Evolutionary conservation across 2,888 invertebrate genomes (phyloP).

Genomic region (Gari tellinella): DNA sequence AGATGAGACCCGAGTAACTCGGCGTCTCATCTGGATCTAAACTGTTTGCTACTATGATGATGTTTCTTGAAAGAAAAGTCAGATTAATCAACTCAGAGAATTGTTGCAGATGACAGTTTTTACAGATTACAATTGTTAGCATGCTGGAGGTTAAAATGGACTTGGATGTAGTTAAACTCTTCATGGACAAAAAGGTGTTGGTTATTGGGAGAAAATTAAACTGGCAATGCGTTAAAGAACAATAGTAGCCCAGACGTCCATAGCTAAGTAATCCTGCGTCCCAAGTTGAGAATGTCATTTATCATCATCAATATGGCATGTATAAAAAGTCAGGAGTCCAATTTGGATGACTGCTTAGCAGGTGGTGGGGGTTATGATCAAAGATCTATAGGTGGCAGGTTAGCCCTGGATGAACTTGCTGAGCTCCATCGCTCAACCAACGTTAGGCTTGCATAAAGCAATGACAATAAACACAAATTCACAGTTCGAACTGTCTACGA

Average conservation of each 20-base stretch:
- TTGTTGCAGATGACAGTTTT: no score
- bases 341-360: no score
- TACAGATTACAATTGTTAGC: no score
- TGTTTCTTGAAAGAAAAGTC: no score
- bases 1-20: no score
- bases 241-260: conserved; percentile 11
- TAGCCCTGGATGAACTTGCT: conserved; percentile 42
- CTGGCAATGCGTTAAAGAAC: conserved; percentile 11
- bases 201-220: conserved; percentile 42
- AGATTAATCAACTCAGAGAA: no score
- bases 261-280: conserved; percentile 20
- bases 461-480: conserved; percentile 47
- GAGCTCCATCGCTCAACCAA: conserved; percentile 14
- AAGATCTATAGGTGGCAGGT: no score
- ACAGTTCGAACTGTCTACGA: conserved; percentile 31
- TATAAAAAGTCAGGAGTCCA: background rate
- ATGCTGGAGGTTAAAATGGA: no score
- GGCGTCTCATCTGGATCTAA: no score
- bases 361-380: no score
- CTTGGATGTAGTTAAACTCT: background rate
- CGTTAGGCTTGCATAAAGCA: conserved; percentile 15
- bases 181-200: conserved; percentile 18
- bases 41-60: no score
- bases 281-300: conserved; percentile 50
- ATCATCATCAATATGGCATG: conserved; percentile 64